Percentiles rank a stretch among this genome's conserved stretches.
phyloP scores from a whole-genome alignment of 2,888 invertebrate genomes.

The Prosopocoilus inquinatus region DNA sequence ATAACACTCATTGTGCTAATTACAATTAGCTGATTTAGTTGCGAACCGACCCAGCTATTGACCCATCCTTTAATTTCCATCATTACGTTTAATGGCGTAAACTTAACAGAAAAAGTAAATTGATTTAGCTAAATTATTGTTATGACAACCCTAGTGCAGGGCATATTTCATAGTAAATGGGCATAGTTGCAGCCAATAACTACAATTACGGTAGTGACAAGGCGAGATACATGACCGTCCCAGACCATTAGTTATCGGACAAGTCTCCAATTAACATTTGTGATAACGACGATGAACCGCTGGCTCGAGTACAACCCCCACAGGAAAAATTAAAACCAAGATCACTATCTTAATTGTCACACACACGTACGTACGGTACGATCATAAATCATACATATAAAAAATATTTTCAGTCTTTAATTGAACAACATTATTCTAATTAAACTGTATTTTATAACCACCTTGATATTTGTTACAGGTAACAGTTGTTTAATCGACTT shows the following conservation, averaged over 20 bases:
- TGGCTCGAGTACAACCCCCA: neutral
- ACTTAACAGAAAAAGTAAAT: conserved; percentile 47
- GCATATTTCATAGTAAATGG: conserved; percentile 49
- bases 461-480: too few species aligned
- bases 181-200: conserved; percentile 51
- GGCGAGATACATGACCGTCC: conserved; percentile 47
- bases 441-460: too few species aligned
- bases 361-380: neutral
- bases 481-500: too few species aligned
- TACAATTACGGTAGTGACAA: conserved; percentile 50
- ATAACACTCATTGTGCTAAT: conserved; percentile 48
- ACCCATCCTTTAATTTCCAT: conserved; percentile 49
- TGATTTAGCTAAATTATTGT: conserved; percentile 51
- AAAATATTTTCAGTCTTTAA: too few species aligned
- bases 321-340: conserved; percentile 12
- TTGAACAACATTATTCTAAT: too few species aligned
- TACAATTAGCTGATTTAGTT: conserved; percentile 50
- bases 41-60: conserved; percentile 41
- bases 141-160: conserved; percentile 44
- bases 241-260: conserved; percentile 44
- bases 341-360: conserved; percentile 14
- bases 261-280: conserved; percentile 43
- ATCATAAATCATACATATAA: too few species aligned
- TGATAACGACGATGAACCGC: conserved; percentile 26
- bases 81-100: conserved; percentile 49